These are phyloP conservation scores for Caenorhabditis sinica DNA, from an alignment of 2,888 invertebrate genomes.

Conservation along the genomic window DNA sequence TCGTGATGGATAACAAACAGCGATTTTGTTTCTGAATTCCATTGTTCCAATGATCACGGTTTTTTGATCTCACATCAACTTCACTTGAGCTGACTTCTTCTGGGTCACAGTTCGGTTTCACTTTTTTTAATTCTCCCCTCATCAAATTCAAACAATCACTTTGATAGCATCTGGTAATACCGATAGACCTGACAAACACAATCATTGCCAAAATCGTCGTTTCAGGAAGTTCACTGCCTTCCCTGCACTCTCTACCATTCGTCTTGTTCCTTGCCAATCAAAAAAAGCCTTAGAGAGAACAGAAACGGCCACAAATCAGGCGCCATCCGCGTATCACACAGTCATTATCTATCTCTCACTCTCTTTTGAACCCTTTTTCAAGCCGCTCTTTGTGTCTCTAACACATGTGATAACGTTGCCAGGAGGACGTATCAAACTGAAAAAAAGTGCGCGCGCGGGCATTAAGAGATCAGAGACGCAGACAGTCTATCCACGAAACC, in stretches of 20 bases:
- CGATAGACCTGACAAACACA: slow-evolving; percentile 53
- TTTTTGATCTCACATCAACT: slow-evolving; percentile 2
- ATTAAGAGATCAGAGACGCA: slow-evolving; percentile 45
- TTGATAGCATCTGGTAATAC: slow-evolving; percentile 46
- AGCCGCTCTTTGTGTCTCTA: slow-evolving; percentile 58
- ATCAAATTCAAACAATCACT: slow-evolving; percentile 54
- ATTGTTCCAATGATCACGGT: slow-evolving; percentile 4
- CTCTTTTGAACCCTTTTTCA: slow-evolving; percentile 43
- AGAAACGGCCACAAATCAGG: slow-evolving; percentile 61
- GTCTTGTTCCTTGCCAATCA: slow-evolving; percentile 31
- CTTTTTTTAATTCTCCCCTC: neutral
- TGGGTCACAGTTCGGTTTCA: slow-evolving; percentile 6
- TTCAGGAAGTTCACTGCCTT: slow-evolving; percentile 60
- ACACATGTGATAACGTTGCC: slow-evolving; percentile 62
- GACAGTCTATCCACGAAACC: slow-evolving; percentile 57
- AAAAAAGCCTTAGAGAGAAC: slow-evolving; percentile 36
- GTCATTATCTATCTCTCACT: slow-evolving; percentile 41
- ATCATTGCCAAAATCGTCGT: slow-evolving; percentile 48
- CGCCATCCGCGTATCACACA: slow-evolving; percentile 59
- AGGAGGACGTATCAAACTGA: slow-evolving; percentile 34
- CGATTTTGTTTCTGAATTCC: neutral
- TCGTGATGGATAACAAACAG: neutral
- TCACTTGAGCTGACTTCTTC: neutral
- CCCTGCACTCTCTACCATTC: slow-evolving; percentile 27
- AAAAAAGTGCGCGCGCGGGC: neutral